Evolutionary conservation across 2,797 vertebrate species (phyloP).

Genomic region (Zalophus californianus): DNA sequence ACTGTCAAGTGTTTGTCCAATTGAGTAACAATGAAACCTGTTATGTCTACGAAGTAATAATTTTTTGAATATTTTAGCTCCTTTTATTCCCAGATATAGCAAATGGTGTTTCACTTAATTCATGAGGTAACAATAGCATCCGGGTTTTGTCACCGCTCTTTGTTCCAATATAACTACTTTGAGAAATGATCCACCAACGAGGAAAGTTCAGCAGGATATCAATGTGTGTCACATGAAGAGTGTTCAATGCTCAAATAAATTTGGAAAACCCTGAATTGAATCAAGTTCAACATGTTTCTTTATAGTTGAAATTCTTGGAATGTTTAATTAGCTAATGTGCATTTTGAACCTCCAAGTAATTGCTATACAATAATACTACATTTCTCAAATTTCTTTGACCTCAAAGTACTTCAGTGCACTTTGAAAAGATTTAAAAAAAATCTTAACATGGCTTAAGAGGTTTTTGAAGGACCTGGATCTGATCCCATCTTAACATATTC

Average conservation of each 20-base stretch:
- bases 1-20: neutral
- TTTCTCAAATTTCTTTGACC: slow-evolving; percentile 41
- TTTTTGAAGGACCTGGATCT: neutral
- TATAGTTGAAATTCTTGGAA: slow-evolving; percentile 6
- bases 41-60: neutral
- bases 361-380: neutral
- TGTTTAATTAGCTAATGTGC: slow-evolving; percentile 12
- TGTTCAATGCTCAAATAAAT: neutral
- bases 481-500: neutral
- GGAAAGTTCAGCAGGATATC: neutral
- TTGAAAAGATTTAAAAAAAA: neutral
- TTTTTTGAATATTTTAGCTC: neutral
- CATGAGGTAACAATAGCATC: neutral
- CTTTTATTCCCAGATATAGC: slow-evolving; percentile 5
- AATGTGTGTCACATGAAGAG: neutral
- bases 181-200: neutral
- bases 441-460: neutral
- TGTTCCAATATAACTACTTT: neutral
- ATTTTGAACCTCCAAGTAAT: neutral
- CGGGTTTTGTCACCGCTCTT: neutral
- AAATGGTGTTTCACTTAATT: neutral
- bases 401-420: neutral
- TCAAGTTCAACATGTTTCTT: neutral
- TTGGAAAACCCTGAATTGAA: slow-evolving; percentile 2
- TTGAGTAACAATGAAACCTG: neutral